A percentile compares a stretch with the other conserved stretches of the same genome.
phyloP scores from a whole-genome alignment of 2,113 vertebrate genomes.

The Cyphomyrus plagiostoma region DNA sequence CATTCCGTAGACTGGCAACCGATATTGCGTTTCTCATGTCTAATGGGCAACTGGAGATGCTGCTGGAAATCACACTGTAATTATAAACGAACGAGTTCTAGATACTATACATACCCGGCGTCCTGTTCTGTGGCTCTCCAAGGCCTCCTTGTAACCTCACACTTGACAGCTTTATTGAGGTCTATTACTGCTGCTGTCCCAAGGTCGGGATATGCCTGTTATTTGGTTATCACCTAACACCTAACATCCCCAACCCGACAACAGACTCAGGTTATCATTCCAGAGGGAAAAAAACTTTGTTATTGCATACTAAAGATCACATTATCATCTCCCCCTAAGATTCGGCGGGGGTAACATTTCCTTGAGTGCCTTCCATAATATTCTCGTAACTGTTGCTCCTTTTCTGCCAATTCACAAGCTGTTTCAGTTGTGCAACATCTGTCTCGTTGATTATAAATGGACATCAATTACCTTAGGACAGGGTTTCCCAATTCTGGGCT shows the following conservation, averaged over 20 bases:
- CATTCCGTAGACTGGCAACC: not conserved
- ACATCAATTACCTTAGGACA: not conserved
- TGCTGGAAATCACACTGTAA: conserved; percentile 12
- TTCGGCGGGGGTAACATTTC: not conserved
- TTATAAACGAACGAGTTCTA: not conserved
- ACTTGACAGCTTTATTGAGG: conserved; percentile 11
- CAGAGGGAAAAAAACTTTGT: not conserved
- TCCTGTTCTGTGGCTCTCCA: not conserved
- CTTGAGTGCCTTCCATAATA: not conserved
- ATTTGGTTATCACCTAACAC: conserved; percentile 7
- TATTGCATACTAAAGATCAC: conserved; percentile 1
- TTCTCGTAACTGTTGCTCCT: not conserved
- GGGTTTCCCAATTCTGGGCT: not conserved
- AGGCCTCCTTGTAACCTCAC: conserved; percentile 7
- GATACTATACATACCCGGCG: not conserved
- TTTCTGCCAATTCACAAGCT: conserved; percentile 1
- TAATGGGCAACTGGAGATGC: conserved; percentile 12
- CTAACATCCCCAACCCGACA: not conserved
- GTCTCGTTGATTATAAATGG: not conserved
- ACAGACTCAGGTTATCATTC: not conserved
- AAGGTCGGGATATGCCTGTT: not conserved
- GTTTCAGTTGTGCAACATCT: conserved; percentile 1
- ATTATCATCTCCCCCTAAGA: not conserved
- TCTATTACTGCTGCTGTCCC: conserved; percentile 5
- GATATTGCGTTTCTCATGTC: not conserved